phyloP scores from a whole-genome alignment of 2,113 vertebrate genomes.

The Hirundichthys speculiger region DNA sequence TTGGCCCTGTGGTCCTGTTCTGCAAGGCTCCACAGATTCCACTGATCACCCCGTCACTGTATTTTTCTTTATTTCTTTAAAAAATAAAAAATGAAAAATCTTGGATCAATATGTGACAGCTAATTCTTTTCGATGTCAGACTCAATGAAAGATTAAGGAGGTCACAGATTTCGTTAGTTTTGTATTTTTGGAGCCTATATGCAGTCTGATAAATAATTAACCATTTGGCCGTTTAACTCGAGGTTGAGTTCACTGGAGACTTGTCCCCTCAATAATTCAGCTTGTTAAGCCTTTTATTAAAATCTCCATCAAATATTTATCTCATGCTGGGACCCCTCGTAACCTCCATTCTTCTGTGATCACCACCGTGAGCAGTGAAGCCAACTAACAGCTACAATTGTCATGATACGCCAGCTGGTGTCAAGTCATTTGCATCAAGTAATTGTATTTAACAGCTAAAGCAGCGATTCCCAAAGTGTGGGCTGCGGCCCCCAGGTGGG shows the following conservation, averaged over 20 bases:
- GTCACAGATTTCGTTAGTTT: constrained; percentile 47
- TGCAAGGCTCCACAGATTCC: neutral
- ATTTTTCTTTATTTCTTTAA: too few species aligned
- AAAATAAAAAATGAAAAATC: neutral
- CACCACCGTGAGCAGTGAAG: constrained; percentile 29
- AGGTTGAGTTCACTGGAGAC: constrained; percentile 66
- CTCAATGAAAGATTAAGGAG: constrained; percentile 22
- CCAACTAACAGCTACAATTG: constrained; percentile 49
- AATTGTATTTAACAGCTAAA: constrained; percentile 35
- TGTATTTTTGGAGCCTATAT: constrained; percentile 55
- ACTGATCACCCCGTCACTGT: too few species aligned
- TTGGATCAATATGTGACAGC: constrained; percentile 19
- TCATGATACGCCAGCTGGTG: neutral
- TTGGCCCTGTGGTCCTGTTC: neutral
- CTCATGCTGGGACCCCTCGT: constrained; percentile 48
- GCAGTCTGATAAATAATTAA: constrained; percentile 70
- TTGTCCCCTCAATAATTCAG: constrained; percentile 78
- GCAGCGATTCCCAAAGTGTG: too few species aligned
- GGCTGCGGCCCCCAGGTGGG: too few species aligned
- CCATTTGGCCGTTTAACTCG: constrained; percentile 58
- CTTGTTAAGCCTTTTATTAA: constrained; percentile 78
- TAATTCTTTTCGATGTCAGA: neutral
- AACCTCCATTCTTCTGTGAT: constrained; percentile 56
- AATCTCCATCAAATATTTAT: constrained; percentile 78
- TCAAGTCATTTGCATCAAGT: constrained; percentile 31